Conservation (phyloP, 2,113 vertebrate genomes). For the Rhegmatorhina hoffmannsi region DNA sequence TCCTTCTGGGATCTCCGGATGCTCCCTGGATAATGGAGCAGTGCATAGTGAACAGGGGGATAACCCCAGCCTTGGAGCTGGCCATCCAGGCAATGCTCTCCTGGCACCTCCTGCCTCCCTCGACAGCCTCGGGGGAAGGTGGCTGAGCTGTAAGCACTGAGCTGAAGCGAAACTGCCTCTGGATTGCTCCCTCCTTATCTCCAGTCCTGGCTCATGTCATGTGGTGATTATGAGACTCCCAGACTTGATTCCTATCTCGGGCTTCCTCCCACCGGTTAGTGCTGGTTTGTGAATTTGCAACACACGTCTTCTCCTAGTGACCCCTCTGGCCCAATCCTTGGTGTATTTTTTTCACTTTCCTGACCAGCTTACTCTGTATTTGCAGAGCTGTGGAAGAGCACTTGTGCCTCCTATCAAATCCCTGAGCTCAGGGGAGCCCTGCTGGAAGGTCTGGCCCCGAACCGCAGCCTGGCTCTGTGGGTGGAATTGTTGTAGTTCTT, state of each 20-base stretch:
- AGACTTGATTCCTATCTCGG: constrained; percentile 18
- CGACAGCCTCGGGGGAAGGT: background rate
- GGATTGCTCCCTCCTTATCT: constrained; percentile 34
- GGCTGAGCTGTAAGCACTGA: background rate
- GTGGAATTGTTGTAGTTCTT: background rate
- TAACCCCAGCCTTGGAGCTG: background rate
- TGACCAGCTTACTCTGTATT: background rate
- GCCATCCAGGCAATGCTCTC: background rate
- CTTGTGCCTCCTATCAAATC: background rate
- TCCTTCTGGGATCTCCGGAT: background rate
- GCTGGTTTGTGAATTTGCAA: background rate
- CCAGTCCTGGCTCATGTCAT: background rate
- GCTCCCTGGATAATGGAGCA: background rate
- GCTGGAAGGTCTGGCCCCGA: background rate
- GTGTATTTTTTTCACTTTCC: background rate
- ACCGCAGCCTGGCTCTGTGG: background rate
- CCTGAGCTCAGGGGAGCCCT: background rate
- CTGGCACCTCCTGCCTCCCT: background rate
- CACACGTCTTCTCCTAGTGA: background rate
- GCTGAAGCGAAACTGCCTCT: constrained; percentile 40
- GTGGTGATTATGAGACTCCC: background rate
- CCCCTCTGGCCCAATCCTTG: background rate
- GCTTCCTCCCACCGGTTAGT: background rate
- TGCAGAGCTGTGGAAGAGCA: background rate
- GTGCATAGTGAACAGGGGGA: background rate